Conservation (phyloP, 2,113 vertebrate genomes). For the Excalfactoria chinensis region DNA sequence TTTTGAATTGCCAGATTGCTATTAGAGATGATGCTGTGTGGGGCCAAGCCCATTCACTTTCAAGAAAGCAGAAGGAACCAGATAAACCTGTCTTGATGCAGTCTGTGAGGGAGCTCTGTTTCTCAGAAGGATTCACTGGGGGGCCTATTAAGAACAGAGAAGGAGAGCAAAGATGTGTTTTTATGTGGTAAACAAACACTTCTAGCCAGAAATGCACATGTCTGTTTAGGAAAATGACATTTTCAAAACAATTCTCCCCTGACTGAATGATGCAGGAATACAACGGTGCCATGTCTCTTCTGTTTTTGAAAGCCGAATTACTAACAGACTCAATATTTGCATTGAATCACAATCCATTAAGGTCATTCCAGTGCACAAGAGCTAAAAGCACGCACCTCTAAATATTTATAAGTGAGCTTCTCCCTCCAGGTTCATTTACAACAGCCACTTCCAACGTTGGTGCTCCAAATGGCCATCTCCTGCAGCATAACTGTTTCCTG, state of each 20-base stretch:
- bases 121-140: background rate
- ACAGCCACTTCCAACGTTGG: background rate
- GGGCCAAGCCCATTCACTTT: background rate
- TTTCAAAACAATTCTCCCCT: background rate
- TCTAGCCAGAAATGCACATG: background rate
- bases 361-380: conserved; percentile 16
- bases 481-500: conserved; percentile 47
- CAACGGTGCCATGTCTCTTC: background rate
- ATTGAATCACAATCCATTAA: background rate
- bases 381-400: background rate
- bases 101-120: background rate
- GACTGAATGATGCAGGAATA: background rate
- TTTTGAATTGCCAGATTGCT: background rate
- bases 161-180: background rate
- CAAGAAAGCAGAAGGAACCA: background rate
- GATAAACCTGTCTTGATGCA: background rate
- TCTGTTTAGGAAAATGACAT: background rate
- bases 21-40: background rate
- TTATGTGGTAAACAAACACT: background rate
- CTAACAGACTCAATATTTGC: background rate
- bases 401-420: conserved; percentile 38
- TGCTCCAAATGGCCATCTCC: conserved; percentile 39
- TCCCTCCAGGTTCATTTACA: conserved; percentile 30
- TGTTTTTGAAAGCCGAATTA: conserved; percentile 2
- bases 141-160: background rate